Percentiles rank a stretch among this genome's conserved stretches.
These are phyloP conservation scores for Oeneis ivallda DNA, from an alignment of 2,888 invertebrate genomes.

Conservation along the genomic window DNA sequence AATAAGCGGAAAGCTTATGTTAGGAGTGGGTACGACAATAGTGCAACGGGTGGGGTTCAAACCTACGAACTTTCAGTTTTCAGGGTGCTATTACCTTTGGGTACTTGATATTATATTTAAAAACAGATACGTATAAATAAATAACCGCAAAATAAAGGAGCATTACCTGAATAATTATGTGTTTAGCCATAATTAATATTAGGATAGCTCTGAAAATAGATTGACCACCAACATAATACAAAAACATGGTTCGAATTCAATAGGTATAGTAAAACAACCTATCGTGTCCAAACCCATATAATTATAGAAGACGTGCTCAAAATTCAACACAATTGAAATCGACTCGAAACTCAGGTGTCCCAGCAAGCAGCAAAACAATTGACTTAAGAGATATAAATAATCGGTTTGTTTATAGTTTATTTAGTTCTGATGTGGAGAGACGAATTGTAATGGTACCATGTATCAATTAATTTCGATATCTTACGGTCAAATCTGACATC, in stretches of 20 bases:
- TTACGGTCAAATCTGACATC: background rate
- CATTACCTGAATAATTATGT: no score
- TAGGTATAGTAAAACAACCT: background rate
- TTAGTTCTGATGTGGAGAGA: conserved; percentile 20
- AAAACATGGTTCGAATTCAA: conserved; percentile 21
- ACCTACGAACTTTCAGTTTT: no score
- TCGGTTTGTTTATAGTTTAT: background rate
- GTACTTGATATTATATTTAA: no score
- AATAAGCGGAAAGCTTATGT: no score
- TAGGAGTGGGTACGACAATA: no score
- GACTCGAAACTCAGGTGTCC: conserved; percentile 6
- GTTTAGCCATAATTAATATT: no score
- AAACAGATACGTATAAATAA: no score
- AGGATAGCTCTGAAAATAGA: no score
- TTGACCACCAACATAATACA: no score
- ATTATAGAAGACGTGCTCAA: conserved; percentile 39
- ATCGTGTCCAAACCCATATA: conserved; percentile 31
- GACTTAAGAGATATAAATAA: background rate
- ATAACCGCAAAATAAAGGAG: no score
- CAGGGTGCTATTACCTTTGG: no score
- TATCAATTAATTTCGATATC: conserved; percentile 28
- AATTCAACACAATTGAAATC: conserved; percentile 26
- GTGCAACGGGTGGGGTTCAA: no score
- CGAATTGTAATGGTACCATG: background rate
- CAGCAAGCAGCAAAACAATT: conserved; percentile 24